A percentile compares a stretch with the other conserved stretches of the same genome.
Conservation (phyloP, 1,140 invertebrate species). For the Papilio aristodemus region DNA sequence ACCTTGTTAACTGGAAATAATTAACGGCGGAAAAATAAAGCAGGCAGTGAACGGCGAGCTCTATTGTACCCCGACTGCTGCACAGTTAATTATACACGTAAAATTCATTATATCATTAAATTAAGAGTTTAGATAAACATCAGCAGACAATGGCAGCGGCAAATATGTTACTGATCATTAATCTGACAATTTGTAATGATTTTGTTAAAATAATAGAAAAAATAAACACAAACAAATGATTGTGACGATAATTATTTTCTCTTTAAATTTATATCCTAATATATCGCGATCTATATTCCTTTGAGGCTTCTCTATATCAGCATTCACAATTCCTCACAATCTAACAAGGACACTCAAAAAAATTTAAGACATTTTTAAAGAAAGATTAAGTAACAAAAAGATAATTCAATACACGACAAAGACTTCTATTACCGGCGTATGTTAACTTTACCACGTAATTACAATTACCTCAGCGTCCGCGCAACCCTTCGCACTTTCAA, state of each 20-base stretch:
- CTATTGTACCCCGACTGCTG: constrained; percentile 34
- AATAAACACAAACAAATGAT: no score
- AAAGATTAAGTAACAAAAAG: background rate
- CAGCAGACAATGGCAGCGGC: background rate
- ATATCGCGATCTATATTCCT: no score
- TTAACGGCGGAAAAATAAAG: constrained; percentile 71
- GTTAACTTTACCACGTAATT: constrained; percentile 20
- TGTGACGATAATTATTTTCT: no score
- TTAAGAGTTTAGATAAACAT: background rate
- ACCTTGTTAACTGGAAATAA: constrained; percentile 78
- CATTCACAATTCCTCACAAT: no score
- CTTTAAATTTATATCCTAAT: no score
- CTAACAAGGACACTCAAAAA: no score
- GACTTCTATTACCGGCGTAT: no score
- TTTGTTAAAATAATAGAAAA: no score
- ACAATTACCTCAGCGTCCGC: background rate
- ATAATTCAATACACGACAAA: background rate
- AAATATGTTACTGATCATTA: background rate
- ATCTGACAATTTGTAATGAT: no score
- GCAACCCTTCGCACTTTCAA: constrained; percentile 2
- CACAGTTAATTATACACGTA: background rate
- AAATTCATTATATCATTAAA: constrained; percentile 7
- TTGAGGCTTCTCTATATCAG: no score
- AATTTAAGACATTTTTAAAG: no score
- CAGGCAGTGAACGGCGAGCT: constrained; percentile 43